Percentiles rank a stretch among this genome's conserved stretches.
Evolutionary conservation across 2,888 invertebrate species (phyloP).

Genomic region (Chymomyza amoena): DNA sequence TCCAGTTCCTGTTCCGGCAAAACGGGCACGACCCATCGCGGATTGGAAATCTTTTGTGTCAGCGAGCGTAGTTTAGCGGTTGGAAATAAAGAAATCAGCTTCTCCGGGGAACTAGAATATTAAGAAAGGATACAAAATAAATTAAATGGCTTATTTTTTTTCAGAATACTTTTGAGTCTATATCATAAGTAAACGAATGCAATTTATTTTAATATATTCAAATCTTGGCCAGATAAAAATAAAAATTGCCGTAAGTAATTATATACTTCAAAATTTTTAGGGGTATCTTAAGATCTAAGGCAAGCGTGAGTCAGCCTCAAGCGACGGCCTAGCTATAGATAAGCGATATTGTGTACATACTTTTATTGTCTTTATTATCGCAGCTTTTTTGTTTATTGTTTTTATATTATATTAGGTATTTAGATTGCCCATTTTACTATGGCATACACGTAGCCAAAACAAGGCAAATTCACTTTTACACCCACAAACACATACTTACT

Average conservation of each 20-base stretch:
- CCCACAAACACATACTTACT: slow-evolving; percentile 4
- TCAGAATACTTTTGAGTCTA: too few species aligned
- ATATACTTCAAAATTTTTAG: slow-evolving; percentile 9
- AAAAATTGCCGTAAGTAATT: slow-evolving; percentile 8
- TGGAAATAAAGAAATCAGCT: slow-evolving; percentile 84
- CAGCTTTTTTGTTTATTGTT: slow-evolving; percentile 39
- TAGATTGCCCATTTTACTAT: slow-evolving; percentile 32
- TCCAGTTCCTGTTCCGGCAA: slow-evolving; percentile 97
- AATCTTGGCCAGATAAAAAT: too few species aligned
- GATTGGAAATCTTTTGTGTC: slow-evolving; percentile 97
- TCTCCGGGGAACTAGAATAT: slow-evolving; percentile 75
- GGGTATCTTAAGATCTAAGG: not conserved
- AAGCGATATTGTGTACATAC: not conserved
- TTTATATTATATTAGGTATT: not conserved
- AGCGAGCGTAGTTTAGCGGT: slow-evolving; percentile 90
- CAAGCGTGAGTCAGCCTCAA: not conserved
- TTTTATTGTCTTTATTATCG: slow-evolving; percentile 47
- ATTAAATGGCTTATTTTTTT: not conserved
- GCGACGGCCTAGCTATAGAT: not conserved
- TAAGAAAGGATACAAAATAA: slow-evolving; percentile 27
- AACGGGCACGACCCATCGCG: slow-evolving; percentile 98
- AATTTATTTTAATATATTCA: too few species aligned
- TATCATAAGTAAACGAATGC: too few species aligned
- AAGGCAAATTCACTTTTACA: not conserved
- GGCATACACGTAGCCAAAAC: slow-evolving; percentile 4